These are phyloP conservation scores for Dendroctonus ponderosae DNA, from an alignment of 1,140 invertebrate genomes.

Conservation along the genomic window DNA sequence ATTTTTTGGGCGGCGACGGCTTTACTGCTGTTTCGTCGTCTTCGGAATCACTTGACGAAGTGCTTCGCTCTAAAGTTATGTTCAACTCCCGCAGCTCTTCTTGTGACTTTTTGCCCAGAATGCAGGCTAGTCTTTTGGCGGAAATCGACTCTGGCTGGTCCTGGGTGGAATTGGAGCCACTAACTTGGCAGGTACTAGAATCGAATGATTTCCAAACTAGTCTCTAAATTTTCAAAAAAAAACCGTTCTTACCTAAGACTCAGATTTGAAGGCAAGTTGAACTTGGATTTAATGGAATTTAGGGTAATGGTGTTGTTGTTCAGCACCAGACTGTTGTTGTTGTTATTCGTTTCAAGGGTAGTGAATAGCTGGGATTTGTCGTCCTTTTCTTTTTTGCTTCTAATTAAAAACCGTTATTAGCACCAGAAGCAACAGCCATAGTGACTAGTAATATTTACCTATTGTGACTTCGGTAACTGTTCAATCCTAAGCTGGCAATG, in stretches of 20 bases:
- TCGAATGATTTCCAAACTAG: not conserved
- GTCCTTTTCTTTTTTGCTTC: conserved; percentile 24
- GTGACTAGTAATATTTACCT: conserved; percentile 18
- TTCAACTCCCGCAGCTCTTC: conserved; percentile 23
- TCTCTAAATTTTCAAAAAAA: too few relatives aligned
- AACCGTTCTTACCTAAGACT: conserved; percentile 19
- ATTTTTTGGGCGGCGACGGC: conserved; percentile 19
- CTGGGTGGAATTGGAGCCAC: not conserved
- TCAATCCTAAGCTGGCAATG: conserved; percentile 49
- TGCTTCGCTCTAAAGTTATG: conserved; percentile 26
- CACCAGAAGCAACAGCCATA: too few relatives aligned
- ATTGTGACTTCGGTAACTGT: conserved; percentile 49
- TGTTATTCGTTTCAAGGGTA: conserved; percentile 19
- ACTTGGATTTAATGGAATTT: conserved; percentile 16
- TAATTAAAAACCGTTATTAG: not conserved
- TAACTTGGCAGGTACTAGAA: conserved; percentile 14
- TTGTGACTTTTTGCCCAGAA: conserved; percentile 25
- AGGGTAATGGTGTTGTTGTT: conserved; percentile 34
- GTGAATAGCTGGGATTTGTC: not conserved
- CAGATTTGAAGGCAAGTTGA: conserved; percentile 23
- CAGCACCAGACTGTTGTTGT: conserved; percentile 27
- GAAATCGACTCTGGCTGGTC: conserved; percentile 14
- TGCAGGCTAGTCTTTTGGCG: conserved; percentile 23
- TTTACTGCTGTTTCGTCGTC: conserved; percentile 4
- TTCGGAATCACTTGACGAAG: conserved; percentile 20